Evolutionary conservation across 2,113 vertebrate genomes (phyloP).

Genomic region (Ginglymostoma cirratum): DNA sequence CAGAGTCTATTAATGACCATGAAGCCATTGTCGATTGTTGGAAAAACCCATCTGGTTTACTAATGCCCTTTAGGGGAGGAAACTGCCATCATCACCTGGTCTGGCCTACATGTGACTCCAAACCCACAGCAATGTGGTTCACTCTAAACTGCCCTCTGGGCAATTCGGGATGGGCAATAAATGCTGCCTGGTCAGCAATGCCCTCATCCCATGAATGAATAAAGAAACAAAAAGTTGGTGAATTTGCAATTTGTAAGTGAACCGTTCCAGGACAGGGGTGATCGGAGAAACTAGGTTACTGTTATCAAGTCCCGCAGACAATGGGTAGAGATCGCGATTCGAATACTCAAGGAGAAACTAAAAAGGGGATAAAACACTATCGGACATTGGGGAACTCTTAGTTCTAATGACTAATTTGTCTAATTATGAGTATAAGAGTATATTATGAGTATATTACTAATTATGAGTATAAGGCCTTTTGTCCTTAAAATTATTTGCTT

Average conservation of each 20-base stretch:
- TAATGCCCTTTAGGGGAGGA: too few species aligned
- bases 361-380: neutral
- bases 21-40: too few species aligned
- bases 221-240: too few species aligned
- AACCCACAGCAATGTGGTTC: too few species aligned
- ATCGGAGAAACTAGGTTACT: neutral
- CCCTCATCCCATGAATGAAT: too few species aligned
- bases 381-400: neutral
- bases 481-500: neutral
- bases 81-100: too few species aligned
- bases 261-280: neutral
- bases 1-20: too few species aligned
- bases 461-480: neutral
- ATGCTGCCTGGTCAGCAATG: too few species aligned
- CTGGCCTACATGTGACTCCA: too few species aligned
- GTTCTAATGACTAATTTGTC: neutral
- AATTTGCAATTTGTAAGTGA: neutral
- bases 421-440: neutral
- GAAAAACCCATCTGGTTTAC: too few species aligned
- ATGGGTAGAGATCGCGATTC: neutral
- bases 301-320: neutral
- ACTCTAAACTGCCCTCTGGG: too few species aligned
- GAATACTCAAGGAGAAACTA: neutral
- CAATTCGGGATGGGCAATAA: too few species aligned
- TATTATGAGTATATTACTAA: neutral